Evolutionary conservation across 2,113 vertebrate genomes (phyloP).

Genomic region (Speoplatyrhinus poulsoni): DNA sequence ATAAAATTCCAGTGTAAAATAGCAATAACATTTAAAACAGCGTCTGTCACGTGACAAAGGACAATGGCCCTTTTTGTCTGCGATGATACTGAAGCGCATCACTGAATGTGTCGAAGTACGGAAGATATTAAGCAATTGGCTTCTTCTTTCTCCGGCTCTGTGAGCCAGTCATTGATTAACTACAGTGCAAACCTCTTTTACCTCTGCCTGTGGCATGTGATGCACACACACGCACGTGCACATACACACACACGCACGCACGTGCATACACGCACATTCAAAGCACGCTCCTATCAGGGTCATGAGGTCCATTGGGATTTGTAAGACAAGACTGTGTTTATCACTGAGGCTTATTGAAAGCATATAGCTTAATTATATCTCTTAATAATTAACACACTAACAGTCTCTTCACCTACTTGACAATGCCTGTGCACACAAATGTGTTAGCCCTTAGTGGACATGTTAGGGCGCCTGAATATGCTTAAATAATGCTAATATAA

Average conservation of each 20-base stretch:
- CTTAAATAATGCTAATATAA: not conserved
- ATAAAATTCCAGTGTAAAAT: too few relatives aligned
- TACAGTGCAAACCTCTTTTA: slow-evolving; percentile 68
- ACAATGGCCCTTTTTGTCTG: slow-evolving; percentile 19
- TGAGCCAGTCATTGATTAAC: slow-evolving; percentile 75
- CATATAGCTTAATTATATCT: not conserved
- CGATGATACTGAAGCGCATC: slow-evolving; percentile 19
- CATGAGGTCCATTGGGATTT: slow-evolving; percentile 54
- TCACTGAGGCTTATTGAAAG: not conserved
- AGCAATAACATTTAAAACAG: not conserved
- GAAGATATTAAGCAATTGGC: slow-evolving; percentile 39
- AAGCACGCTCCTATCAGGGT: slow-evolving; percentile 30
- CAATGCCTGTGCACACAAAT: too few relatives aligned
- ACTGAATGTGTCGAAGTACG: slow-evolving; percentile 3
- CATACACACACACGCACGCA: slow-evolving; percentile 1
- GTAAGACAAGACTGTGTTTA: slow-evolving; percentile 6
- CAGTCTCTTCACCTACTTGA: too few relatives aligned
- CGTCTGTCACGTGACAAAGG: not conserved
- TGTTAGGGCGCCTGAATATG: not conserved
- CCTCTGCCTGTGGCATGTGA: slow-evolving; percentile 62
- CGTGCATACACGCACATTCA: slow-evolving; percentile 13
- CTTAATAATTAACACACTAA: not conserved
- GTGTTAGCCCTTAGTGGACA: not conserved
- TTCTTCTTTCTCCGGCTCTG: slow-evolving; percentile 48
- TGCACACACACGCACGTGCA: slow-evolving; percentile 14